These are phyloP conservation scores for Staurois parvus DNA, from an alignment of 2,797 vertebrate genomes.

Conservation along the genomic window DNA sequence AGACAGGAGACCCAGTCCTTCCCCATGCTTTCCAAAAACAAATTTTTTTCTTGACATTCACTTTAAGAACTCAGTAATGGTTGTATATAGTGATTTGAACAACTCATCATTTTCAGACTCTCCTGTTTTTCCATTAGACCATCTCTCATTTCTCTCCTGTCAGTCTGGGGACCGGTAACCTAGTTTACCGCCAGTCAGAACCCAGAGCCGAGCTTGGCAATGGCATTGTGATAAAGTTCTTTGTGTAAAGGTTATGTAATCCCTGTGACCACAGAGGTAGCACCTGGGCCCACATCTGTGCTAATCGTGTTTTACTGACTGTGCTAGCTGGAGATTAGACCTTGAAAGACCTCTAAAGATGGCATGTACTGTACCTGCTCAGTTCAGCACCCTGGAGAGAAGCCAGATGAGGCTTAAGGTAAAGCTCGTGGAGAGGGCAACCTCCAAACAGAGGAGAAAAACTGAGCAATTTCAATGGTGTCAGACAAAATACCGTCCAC, in stretches of 20 bases:
- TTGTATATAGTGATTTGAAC: no score
- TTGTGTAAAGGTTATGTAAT: background rate
- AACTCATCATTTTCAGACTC: no score
- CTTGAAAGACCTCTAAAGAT: slow-evolving; percentile 35
- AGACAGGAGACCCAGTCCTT: no score
- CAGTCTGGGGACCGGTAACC: no score
- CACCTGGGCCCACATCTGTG: slow-evolving; percentile 6
- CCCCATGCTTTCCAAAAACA: no score
- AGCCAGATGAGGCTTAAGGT: slow-evolving; percentile 21
- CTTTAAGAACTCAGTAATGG: no score
- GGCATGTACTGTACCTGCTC: background rate
- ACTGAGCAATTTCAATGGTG: background rate
- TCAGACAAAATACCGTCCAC: background rate
- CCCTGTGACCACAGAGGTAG: background rate
- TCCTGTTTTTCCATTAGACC: no score
- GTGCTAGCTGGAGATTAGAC: slow-evolving; percentile 38
- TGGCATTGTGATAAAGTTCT: background rate
- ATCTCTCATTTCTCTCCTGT: no score
- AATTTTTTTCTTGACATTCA: no score
- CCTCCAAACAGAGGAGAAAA: slow-evolving; percentile 22
- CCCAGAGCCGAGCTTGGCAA: no score
- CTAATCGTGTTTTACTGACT: slow-evolving; percentile 11
- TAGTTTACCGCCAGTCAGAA: no score
- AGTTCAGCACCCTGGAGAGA: slow-evolving; percentile 9
- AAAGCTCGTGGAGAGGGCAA: background rate